phyloP scores from a whole-genome alignment of 2,797 vertebrate species.

The Scarus forsteni region DNA sequence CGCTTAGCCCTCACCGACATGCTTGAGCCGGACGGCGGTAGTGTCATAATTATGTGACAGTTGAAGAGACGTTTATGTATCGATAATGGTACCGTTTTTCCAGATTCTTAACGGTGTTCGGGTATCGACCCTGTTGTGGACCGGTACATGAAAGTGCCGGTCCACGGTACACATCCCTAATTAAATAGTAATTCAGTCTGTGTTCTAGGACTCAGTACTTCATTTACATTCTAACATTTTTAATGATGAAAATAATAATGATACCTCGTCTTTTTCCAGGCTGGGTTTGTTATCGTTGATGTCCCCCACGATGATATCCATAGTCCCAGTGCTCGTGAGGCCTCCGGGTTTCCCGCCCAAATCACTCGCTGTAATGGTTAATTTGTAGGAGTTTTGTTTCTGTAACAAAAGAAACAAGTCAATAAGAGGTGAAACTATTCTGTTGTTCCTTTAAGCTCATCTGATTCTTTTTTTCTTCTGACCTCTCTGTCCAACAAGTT shows the following conservation, averaged over 20 bases:
- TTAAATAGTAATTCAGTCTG: too few species aligned
- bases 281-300: conserved; percentile 88
- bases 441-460: neutral
- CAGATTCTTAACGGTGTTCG: too few species aligned
- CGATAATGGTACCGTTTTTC: too few species aligned
- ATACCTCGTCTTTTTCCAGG: conserved; percentile 80
- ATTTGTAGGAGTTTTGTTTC: conserved; percentile 66
- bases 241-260: conserved; percentile 7
- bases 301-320: conserved; percentile 84
- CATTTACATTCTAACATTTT: neutral
- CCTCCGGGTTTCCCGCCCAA: conserved; percentile 66
- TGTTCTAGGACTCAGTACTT: too few species aligned
- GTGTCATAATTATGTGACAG: too few species aligned
- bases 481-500: conserved; percentile 87
- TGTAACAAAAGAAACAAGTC: conserved; percentile 14
- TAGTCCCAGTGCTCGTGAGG: conserved; percentile 66
- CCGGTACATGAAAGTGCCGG: too few species aligned
- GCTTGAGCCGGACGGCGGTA: too few species aligned
- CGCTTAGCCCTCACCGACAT: too few species aligned
- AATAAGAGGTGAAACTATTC: neutral
- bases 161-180: too few species aligned
- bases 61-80: too few species aligned
- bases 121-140: too few species aligned
- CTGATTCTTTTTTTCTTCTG: conserved; percentile 48
- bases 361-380: conserved; percentile 85